These are phyloP conservation scores for Capricornis sumatraensis DNA, from an alignment of 2,113 vertebrate species.

Conservation along the genomic window DNA sequence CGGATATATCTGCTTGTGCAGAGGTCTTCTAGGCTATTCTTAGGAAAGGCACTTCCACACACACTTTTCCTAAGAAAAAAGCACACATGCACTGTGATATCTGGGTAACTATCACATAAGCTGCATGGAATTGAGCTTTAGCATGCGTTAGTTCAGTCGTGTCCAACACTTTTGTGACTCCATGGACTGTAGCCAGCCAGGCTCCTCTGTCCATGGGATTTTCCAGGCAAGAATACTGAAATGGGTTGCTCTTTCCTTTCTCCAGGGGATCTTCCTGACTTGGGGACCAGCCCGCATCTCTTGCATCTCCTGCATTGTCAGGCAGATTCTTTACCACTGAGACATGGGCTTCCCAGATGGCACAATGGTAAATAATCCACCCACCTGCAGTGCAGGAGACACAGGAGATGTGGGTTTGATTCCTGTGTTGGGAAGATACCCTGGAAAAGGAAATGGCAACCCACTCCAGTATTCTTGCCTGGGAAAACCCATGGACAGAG, in stretches of 20 bases:
- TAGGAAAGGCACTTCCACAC: background rate
- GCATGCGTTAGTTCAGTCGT: background rate
- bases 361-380: background rate
- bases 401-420: background rate
- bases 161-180: background rate
- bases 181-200: background rate
- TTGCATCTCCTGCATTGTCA: background rate
- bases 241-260: background rate
- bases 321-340: background rate
- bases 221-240: background rate
- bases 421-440: background rate
- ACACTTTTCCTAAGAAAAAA: background rate
- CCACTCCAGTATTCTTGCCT: background rate
- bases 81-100: rapidly evolving
- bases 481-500: background rate
- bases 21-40: background rate
- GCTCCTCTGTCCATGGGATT: background rate
- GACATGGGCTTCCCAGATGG: background rate
- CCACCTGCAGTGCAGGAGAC: background rate
- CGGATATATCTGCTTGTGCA: too few relatives aligned
- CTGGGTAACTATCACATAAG: background rate
- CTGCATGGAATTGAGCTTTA: rapidly evolving
- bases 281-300: background rate
- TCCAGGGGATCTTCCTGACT: background rate
- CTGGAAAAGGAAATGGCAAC: background rate